Percentiles rank a stretch among this genome's conserved stretches.
Conservation (phyloP, 92 coral and sea anemone genomes). For the Montipora capitata region DNA sequence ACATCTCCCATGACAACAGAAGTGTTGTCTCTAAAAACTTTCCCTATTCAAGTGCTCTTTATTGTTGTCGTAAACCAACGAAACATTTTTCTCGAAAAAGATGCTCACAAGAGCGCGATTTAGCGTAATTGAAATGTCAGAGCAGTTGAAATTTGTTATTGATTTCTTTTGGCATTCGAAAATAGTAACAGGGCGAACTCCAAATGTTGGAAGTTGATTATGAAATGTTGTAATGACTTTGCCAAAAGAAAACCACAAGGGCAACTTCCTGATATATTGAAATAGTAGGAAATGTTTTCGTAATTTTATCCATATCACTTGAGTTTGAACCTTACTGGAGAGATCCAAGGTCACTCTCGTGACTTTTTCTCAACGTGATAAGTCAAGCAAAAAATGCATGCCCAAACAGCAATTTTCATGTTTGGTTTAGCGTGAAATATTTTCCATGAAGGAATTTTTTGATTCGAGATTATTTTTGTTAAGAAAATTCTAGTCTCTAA, state of each 20-base stretch:
- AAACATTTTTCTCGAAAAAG: too few species aligned
- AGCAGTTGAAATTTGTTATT: neutral
- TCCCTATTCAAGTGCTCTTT: too few species aligned
- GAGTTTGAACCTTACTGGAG: neutral
- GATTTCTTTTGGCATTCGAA: neutral
- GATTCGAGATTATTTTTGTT: neutral
- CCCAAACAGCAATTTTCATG: neutral
- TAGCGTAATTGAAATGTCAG: too few species aligned
- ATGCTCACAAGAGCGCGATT: too few species aligned
- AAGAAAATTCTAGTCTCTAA: neutral
- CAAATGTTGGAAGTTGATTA: neutral
- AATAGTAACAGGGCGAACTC: neutral
- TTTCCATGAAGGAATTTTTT: neutral
- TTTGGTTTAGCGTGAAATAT: neutral
- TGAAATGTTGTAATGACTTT: neutral
- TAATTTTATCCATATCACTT: neutral
- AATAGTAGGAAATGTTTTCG: too few species aligned
- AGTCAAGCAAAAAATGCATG: neutral
- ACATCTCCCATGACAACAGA: too few species aligned
- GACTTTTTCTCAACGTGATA: neutral
- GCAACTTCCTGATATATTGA: neutral
- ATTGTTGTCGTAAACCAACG: too few species aligned
- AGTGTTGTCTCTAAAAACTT: too few species aligned
- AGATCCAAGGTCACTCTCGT: neutral
- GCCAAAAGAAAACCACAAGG: neutral